Base-by-base conservation (phyloP, 2,113 vertebrate genomes). In the Petrocephalus zakoni region DNA sequence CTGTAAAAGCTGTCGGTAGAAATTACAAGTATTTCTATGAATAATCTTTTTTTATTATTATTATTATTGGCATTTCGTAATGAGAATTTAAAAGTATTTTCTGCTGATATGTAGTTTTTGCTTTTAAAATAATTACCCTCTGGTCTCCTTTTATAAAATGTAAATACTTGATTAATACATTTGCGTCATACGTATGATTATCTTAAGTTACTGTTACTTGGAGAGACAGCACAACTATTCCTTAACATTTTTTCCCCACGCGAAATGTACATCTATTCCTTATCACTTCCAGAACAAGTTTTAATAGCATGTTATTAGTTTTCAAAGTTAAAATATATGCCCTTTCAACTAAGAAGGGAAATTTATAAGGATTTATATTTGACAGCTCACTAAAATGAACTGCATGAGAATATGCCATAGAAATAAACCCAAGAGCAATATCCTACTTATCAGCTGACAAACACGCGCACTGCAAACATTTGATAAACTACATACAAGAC, bases 41-140 rank as follows among this genome's bases (percentile, higher is more conserved):
- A 52, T 68, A 34, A 53, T 37, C 46, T 9, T 51, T 53, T 61
- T 34, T 42, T 46, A 55, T 46, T 11, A 2, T 22, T 22, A 58
- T 37, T 85, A 91, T 90, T 88, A 10, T 91, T 93, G 92, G 91
- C 93, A 94, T 93, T 94, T 94, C 92, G 89, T 94, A 94, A 91
- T 82, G 90, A 91, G 92, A 91, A 91, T 92, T 92, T 93, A 90
- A 86, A 94, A 90, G 91, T 91, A 91, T 93, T 51, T 87, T 92
- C 88, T 90, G 68, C 90, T 93, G 90, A 91, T 84, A 92, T 91
- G 78, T 91, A 89, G 89, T 90, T 87, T 91, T 90, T 92, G 92
- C 93, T 92, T 90, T 91, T 89, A 89, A 90, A 92, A 91, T 90
- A 90, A 91, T 93, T 90, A 22, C 72, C 49, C 87, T 86, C 58